phyloP scores from a whole-genome alignment of 1,140 invertebrate genomes.

The roundworm (Caenorhabditis elegans) region WBcel235 BX284604.4:13568501-13569000 shows the following conservation, averaged over 20 bases:
- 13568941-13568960: slow-evolving; percentile 36
- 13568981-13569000: slow-evolving; percentile 27
- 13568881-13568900: slow-evolving; percentile 22
- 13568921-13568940: slow-evolving; percentile 43
- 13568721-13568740: slow-evolving; percentile 40
- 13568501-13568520: too few relatives aligned
- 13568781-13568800: slow-evolving; percentile 43
- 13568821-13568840: slow-evolving; percentile 28
- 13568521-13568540: too few relatives aligned
- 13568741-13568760: slow-evolving; percentile 42
- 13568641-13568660: slow-evolving; percentile 35
- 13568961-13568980: slow-evolving; percentile 19
- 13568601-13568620: slow-evolving; percentile 30
- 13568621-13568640: slow-evolving; percentile 42
- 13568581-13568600: slow-evolving; percentile 33
- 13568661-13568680: slow-evolving; percentile 47
- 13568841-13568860: slow-evolving; percentile 33
- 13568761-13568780: slow-evolving; percentile 34
- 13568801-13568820: not conserved
- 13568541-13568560: slow-evolving; percentile 33
- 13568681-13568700: slow-evolving; percentile 38
- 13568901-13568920: slow-evolving; percentile 33
- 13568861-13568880: slow-evolving; percentile 1
- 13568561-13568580: slow-evolving; percentile 30
- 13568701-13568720: slow-evolving; percentile 43